Evolutionary conservation across 1,140 invertebrate genomes (phyloP).

Genomic region (silkworm (Bombyx mori)): DNA sequence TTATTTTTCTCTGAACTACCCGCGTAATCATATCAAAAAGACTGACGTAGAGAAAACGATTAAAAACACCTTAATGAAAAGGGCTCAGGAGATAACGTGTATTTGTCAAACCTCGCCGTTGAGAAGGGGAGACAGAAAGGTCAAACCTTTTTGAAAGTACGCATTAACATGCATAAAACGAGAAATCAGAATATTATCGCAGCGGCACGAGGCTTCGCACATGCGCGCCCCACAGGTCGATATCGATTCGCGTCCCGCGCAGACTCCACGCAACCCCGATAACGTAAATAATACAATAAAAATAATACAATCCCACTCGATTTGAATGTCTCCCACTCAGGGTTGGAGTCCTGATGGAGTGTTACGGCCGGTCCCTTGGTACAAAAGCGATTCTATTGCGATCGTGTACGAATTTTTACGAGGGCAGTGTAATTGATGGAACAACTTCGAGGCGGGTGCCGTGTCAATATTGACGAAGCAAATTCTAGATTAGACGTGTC

Average conservation of each 20-base stretch:
- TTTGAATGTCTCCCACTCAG: conserved; percentile 39
- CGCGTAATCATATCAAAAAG: neutral
- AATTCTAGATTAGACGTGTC: conserved; percentile 9
- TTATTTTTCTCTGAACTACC: no score
- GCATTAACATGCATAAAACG: conserved; percentile 57
- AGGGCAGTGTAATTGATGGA: conserved; percentile 21
- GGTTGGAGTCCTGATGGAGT: conserved; percentile 20
- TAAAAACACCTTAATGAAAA: conserved; percentile 5
- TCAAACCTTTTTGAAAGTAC: conserved; percentile 34
- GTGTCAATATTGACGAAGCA: conserved; percentile 18
- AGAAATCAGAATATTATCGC: conserved; percentile 58
- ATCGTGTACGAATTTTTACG: conserved; percentile 20
- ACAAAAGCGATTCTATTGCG: conserved; percentile 16
- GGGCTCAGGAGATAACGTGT: conserved; percentile 10
- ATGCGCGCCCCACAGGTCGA: conserved; percentile 35
- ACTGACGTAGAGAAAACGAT: neutral
- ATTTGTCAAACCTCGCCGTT: conserved; percentile 16
- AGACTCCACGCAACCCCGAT: conserved; percentile 36
- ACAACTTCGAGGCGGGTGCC: conserved; percentile 9
- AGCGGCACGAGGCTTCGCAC: conserved; percentile 36
- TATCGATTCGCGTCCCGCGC: conserved; percentile 51
- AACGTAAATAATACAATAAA: conserved; percentile 60
- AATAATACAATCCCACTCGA: conserved; percentile 48
- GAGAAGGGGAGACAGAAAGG: conserved; percentile 21
- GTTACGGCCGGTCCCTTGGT: conserved; percentile 18